Evolutionary conservation across 2,113 vertebrate genomes (phyloP).

Genomic region (Willisornis vidua): DNA sequence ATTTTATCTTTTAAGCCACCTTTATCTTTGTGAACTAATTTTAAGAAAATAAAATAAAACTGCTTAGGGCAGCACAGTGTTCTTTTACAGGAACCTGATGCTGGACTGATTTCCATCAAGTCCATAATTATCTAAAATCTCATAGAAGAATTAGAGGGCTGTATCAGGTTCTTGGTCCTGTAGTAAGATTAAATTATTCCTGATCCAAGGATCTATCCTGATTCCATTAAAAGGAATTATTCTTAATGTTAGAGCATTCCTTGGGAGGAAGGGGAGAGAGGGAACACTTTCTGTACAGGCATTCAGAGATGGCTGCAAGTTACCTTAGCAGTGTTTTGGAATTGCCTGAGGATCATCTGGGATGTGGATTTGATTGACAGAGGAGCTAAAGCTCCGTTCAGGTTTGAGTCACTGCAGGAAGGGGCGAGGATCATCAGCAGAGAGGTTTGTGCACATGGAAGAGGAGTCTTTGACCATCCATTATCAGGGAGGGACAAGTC

Average conservation of each 20-base stretch:
- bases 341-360: background rate
- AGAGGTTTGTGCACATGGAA: background rate
- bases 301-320: background rate
- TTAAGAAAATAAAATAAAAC: constrained; percentile 7
- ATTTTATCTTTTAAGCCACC: constrained; percentile 7
- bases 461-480: background rate
- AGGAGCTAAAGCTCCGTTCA: background rate
- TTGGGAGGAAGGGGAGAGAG: background rate
- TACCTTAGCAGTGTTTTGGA: background rate
- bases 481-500: background rate
- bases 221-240: background rate
- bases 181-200: background rate
- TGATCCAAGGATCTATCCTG: background rate
- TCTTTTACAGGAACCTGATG: constrained; percentile 54
- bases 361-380: background rate
- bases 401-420: background rate
- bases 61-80: constrained; percentile 31
- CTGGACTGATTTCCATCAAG: constrained; percentile 24
- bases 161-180: background rate
- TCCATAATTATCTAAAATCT: background rate
- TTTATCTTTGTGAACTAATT: constrained; percentile 14
- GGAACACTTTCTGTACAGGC: background rate
- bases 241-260: background rate
- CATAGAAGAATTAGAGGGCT: background rate
- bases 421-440: background rate